Evolutionary conservation across 2,797 vertebrate species (phyloP), one percentile per base, ranked within the genome.

Genomic region (Vultur gryphus): DNA sequence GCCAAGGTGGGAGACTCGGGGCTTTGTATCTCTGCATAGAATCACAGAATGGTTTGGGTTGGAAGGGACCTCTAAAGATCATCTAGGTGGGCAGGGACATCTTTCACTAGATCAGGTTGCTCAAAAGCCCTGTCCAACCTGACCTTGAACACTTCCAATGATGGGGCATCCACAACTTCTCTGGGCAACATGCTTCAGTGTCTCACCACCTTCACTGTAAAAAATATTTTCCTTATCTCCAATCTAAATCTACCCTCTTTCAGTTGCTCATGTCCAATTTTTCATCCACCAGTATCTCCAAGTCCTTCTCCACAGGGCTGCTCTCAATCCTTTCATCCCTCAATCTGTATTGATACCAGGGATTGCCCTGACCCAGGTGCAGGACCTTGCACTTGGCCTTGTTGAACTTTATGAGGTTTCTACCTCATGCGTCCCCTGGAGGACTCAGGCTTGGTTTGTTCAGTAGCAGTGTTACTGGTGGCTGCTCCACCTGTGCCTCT

Each of bases 1-100:
- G 5, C 17, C 2, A 4, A 49, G 23, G 33, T 20, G 16, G 23
- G 35, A 57, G 21, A 33, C 19, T 19, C 1, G 0, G 31, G 16
- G 9, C 6, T 89, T 13, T 73, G 8, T 35, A 43, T 57, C 19
- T 72, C 48, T 71, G 13, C 5, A 7, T 6, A 62, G 31, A 76
- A 52, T 46, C 51, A 44, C 41, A 31, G 24, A 67, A 67, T n/a
- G 13, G 7, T 57, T 77, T 77, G 43, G 8, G 8, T 51, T 81
- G 33, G 23, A 88, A 57, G 8, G 9, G 21, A 65, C 13, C 13
- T 39, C 19, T 76, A 44, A 76, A 81, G 12, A 26, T 71, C 43
- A 57, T 7, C 33, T 71, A 66, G 41, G n/a, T 43, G 15, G 14
- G 17, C 24, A 84, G 28, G 24, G 15, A 54, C 24, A 48, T 28